phyloP scores from a whole-genome alignment of 1,140 invertebrate genomes.

The Pemphigus obesinymphae region DNA sequence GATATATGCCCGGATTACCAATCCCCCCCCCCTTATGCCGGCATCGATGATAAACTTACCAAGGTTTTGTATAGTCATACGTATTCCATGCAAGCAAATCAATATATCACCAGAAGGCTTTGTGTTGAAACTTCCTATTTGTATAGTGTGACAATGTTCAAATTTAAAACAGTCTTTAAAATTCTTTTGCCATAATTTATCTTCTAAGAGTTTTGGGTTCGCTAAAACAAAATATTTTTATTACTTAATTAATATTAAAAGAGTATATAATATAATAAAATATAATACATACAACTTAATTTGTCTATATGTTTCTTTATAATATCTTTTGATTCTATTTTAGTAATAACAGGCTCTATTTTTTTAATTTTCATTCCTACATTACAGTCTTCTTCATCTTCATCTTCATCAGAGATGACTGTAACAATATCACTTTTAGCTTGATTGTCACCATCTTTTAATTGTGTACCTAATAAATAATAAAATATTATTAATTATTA shows the following conservation, averaged over 20 bases:
- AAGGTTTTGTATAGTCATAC: not conserved
- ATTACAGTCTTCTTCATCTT: not conserved
- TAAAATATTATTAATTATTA: not conserved
- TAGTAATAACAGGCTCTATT: not conserved
- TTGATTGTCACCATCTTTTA: not conserved
- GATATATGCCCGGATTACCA: no score
- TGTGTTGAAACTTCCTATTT: not conserved
- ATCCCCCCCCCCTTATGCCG: no score
- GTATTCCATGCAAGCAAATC: slow-evolving; percentile 7
- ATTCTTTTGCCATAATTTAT: slow-evolving; percentile 52
- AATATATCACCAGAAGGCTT: not conserved
- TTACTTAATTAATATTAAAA: not conserved
- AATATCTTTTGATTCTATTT: not conserved
- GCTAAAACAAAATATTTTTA: not conserved
- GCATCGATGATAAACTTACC: not conserved
- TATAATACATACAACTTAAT: not conserved
- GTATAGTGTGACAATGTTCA: slow-evolving; percentile 64
- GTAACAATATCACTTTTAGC: not conserved
- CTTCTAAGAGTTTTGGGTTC: not conserved
- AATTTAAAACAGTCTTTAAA: slow-evolving; percentile 71
- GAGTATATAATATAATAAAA: not conserved
- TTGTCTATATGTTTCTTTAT: not conserved
- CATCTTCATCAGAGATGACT: slow-evolving; percentile 14
- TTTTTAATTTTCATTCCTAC: no score
- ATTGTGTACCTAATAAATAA: not conserved